Evolutionary conservation across 2,113 vertebrate genomes (phyloP).

Genomic region (Gasterosteus nipponicus): DNA sequence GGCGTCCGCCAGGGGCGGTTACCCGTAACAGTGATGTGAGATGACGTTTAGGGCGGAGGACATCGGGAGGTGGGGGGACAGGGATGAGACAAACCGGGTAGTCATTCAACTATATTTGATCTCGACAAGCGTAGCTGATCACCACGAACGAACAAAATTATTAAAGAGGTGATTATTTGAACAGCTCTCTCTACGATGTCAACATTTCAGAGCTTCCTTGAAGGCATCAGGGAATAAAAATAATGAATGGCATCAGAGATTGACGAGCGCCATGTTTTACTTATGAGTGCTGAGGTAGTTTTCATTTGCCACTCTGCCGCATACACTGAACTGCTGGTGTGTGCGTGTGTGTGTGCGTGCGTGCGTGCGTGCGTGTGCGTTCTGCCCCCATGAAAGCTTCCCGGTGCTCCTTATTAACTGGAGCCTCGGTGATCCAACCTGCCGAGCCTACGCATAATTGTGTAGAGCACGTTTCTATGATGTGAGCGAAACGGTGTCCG

Average conservation of each 20-base stretch:
- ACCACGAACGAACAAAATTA: background rate
- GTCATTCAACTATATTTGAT: background rate
- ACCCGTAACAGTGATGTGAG: conserved; percentile 45
- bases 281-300: conserved; percentile 16
- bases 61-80: background rate
- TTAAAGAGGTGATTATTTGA: background rate
- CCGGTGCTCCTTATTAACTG: conserved; percentile 41
- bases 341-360: background rate
- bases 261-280: background rate
- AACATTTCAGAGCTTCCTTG: background rate
- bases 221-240: background rate
- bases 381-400: conserved; percentile 28
- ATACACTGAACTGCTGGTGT: background rate
- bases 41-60: conserved; percentile 34
- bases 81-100: background rate
- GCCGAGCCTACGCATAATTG: conserved; percentile 23
- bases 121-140: background rate
- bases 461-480: conserved; percentile 31
- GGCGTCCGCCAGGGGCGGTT: conserved; percentile 50
- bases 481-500: conserved; percentile 1
- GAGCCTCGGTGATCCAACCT: conserved; percentile 33
- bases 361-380: background rate
- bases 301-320: background rate
- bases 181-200: background rate
- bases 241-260: background rate